Evolutionary conservation across 1,140 invertebrate genomes (phyloP).

Genomic region (Helicoverpa zea): DNA sequence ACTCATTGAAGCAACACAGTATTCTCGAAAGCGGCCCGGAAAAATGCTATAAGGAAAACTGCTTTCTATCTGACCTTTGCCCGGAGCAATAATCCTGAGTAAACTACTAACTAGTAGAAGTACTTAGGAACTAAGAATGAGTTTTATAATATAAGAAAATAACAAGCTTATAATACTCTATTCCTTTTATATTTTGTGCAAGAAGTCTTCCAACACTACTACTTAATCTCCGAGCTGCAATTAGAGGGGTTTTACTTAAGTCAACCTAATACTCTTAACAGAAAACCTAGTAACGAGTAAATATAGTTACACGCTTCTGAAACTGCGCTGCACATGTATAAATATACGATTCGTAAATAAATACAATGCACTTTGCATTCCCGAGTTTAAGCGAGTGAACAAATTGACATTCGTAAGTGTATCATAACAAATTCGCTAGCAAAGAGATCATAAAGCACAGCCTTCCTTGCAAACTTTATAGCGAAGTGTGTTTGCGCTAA

Average conservation of each 20-base stretch:
- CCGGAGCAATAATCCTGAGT: background rate
- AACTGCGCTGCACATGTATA: background rate
- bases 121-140: background rate
- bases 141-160: too few species aligned
- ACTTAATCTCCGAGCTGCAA: too few species aligned
- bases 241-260: too few species aligned
- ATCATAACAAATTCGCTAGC: constrained; percentile 27
- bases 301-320: background rate
- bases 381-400: background rate
- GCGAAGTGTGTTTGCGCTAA: constrained; percentile 58
- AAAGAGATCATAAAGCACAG: constrained; percentile 35
- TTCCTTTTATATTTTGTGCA: too few species aligned
- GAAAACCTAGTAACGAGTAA: background rate
- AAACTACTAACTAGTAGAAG: background rate
- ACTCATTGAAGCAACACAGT: constrained; percentile 17
- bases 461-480: constrained; percentile 55
- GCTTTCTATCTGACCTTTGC: constrained; percentile 12
- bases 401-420: constrained; percentile 1
- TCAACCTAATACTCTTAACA: too few species aligned
- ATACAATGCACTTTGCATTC: background rate
- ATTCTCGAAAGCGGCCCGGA: background rate
- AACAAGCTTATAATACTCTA: too few species aligned
- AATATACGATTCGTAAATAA: background rate
- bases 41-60: constrained; percentile 16
- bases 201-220: too few species aligned